A percentile compares a stretch with the other conserved stretches of the same genome.
phyloP scores from a whole-genome alignment of 2,113 vertebrate genomes.

The Bagarius yarrelli region DNA sequence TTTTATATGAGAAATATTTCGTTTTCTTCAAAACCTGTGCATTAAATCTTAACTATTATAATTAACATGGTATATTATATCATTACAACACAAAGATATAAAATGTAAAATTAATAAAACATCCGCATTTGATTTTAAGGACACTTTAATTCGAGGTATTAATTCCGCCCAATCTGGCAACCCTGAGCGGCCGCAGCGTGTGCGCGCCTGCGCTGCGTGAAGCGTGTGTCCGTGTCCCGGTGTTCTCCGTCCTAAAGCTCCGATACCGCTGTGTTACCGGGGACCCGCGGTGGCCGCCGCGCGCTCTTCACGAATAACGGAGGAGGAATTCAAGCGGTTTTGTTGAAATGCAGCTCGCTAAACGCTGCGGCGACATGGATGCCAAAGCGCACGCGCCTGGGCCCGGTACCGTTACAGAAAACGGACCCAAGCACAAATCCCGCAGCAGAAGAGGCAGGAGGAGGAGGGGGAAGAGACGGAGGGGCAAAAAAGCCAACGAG shows the following conservation, averaged over 20 bases:
- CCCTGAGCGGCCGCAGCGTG: conserved; percentile 8
- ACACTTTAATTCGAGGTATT: too few relatives aligned
- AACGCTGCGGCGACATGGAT: conserved; percentile 32
- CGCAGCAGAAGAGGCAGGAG: conserved; percentile 37
- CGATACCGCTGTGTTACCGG: neutral
- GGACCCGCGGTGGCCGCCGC: too few relatives aligned
- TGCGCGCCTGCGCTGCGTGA: conserved; percentile 1
- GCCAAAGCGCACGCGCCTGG: conserved; percentile 18
- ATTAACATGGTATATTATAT: too few relatives aligned
- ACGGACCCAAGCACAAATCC: conserved; percentile 32
- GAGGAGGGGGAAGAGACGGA: conserved; percentile 71
- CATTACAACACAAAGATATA: too few relatives aligned
- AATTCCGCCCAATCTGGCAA: conserved; percentile 4
- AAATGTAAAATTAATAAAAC: too few relatives aligned
- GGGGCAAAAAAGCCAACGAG: conserved; percentile 69
- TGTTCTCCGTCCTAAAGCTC: neutral
- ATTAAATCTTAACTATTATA: too few relatives aligned
- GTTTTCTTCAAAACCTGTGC: too few relatives aligned
- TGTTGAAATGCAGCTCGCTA: conserved; percentile 38
- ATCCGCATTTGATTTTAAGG: too few relatives aligned
- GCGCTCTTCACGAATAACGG: neutral
- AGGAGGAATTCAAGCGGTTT: neutral
- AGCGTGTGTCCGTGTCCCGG: neutral
- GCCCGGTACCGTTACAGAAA: conserved; percentile 18
- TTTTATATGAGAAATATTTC: too few relatives aligned